Base-by-base conservation (phyloP, 2,888 invertebrate species). In the Monochamus alternatus region DNA sequence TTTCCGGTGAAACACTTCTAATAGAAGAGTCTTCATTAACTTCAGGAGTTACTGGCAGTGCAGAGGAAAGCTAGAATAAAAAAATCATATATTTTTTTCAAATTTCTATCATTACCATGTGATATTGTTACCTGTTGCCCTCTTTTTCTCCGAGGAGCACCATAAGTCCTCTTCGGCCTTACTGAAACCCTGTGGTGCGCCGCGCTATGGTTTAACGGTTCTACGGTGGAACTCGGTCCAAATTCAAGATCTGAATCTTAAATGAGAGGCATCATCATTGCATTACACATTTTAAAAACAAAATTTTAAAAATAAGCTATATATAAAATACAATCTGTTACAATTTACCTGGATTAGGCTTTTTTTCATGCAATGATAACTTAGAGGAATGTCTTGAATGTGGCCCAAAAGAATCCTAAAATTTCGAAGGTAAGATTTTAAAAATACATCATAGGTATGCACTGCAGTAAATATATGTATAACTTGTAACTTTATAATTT, bases 141-240 rank as follows among this genome's bases (percentile, higher is more conserved):
- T 87, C 92, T 91, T 87, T 93, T 92, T 84, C 93, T 91, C 67
- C 94, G 88, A 5, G 94, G 94, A 38, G 94, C 93, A 78, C 94
- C 94, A 87, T 95, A 94, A 75, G 94, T 95, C 83, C 94, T 91
- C 78, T 93, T 92, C 32, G 95, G 95, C 64, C 94, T 91, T 75
- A 95, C 93, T 66, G 95, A 93, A 91, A 95, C 95, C 89, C 94
- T 94, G 90, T 95, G 95, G 83, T 92, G 92, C 74, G 95, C 95
- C 64, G 95, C 95, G 76, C 94, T 93, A 89, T 95, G 95, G 85
- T 94, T 95, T 83, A 95, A 90, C 75, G 94, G 93, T 84, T 91
- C 91, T 86, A 91, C 90, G 85, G 92, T 90, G 43, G 90, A 90
- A 74, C 91, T 90, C 85, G 91, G 91, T 70, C 85, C 87, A 74